Percentiles rank a stretch among this genome's conserved stretches.
These are phyloP conservation scores for Paguma larvata DNA, from an alignment of 2,797 vertebrate species.

Conservation along the genomic window DNA sequence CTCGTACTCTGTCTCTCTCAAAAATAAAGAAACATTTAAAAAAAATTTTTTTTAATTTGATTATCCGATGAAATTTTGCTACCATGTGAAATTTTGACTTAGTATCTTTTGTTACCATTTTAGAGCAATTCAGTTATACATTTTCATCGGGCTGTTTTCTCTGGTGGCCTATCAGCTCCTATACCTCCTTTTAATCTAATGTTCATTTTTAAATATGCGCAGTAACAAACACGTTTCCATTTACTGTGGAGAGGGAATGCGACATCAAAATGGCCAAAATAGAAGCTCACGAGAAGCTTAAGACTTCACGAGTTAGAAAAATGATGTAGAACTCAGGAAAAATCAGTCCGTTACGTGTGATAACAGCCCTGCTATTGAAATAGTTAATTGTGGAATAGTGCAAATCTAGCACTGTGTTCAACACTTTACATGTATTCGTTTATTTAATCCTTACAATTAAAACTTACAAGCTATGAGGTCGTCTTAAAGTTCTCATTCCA, in stretches of 20 bases:
- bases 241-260: not conserved
- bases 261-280: not conserved
- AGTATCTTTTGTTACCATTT: slow-evolving; percentile 1
- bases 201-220: not conserved
- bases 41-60: not conserved
- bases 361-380: not conserved
- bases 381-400: not conserved
- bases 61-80: not conserved
- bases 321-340: not conserved
- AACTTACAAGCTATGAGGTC: not conserved
- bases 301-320: not conserved
- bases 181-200: not conserved
- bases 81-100: not conserved
- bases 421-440: not conserved
- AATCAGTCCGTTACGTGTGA: not conserved
- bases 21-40: no score
- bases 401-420: not conserved
- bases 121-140: not conserved
- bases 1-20: no score
- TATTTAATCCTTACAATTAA: not conserved
- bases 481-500: not conserved
- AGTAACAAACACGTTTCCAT: not conserved
- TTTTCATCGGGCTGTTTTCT: slow-evolving; percentile 10
- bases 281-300: not conserved
- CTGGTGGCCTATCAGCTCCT: not conserved